Evolutionary conservation across 2,888 invertebrate species (phyloP), one percentile per base, ranked within the genome.

Genomic region (Eretmocerus hayati): DNA sequence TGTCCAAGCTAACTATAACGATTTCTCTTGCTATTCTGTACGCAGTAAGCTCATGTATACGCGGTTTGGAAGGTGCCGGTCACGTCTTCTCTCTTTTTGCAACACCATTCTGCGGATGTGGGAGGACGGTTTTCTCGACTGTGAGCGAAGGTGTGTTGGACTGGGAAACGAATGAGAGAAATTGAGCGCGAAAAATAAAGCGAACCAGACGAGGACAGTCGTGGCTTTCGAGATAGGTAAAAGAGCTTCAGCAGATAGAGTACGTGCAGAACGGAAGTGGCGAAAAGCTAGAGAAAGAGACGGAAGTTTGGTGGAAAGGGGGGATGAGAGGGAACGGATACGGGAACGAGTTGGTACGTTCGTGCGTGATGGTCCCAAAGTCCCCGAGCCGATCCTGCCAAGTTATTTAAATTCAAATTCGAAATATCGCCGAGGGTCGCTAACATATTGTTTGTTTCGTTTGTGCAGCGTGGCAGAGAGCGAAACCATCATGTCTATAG

Each of bases 351-450:
- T 53, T 53, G 42, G 50, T 37, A 43, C 33, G 61, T 63, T 63
- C 61, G 62, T 63, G 60, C 64, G 66, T 64, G 61, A 61, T 62
- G 59, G 69, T 71, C 71, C 71, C 71, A 67, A 56, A 69, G 71
- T 70, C 70, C 71, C 71, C 59, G 64, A 70, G 71, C 70, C 70
- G 71, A 71, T 71, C 67, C 69, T 69, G 65, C 70, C 68, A 70
- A 69, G 71, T 71, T 70, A 71, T 71, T 71, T 71, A 71, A 71
- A 71, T 71, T 71, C 71, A 71, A 71, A 71, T 71, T 71, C 70
- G 70, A 69, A 71, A 71, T 71, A 71, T 71, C 68, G 68, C 63
- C 67, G 69, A 66, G 71, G 70, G 69, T 68, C 66, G 69, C 69
- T 70, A 70, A 71, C 69, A 69, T 71, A 71, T 70, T 71, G 70